phyloP scores from a whole-genome alignment of 2,113 vertebrate species.

The Trichomycterus rosablanca region DNA sequence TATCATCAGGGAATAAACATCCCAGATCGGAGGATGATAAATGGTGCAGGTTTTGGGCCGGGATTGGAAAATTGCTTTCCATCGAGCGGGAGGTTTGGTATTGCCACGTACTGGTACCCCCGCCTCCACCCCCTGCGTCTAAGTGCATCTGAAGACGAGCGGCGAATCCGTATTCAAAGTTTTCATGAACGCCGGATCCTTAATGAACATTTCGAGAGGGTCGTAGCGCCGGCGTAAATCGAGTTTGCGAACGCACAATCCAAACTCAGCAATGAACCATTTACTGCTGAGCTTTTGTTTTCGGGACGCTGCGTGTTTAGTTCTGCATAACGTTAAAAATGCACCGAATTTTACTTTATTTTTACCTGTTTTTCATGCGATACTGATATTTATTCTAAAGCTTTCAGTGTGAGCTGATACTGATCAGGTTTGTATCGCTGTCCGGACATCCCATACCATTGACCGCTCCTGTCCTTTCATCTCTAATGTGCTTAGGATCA shows the following conservation, averaged over 20 bases:
- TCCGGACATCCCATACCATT: too few relatives aligned
- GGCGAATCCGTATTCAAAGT: slow-evolving; percentile 35
- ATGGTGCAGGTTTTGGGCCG: slow-evolving; percentile 67
- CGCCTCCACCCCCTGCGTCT: background rate
- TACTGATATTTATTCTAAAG: too few relatives aligned
- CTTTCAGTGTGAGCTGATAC: too few relatives aligned
- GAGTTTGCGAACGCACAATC: slow-evolving; percentile 7
- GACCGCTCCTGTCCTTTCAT: too few relatives aligned
- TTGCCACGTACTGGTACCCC: slow-evolving; percentile 37
- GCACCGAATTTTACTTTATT: too few relatives aligned
- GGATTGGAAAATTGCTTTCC: slow-evolving; percentile 48
- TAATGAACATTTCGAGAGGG: slow-evolving; percentile 20
- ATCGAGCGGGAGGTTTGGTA: slow-evolving; percentile 38
- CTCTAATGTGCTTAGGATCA: too few relatives aligned
- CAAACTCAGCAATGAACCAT: background rate
- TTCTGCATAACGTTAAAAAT: background rate
- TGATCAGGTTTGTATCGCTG: too few relatives aligned
- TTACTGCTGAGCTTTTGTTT: background rate
- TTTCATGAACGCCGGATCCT: slow-evolving; percentile 37
- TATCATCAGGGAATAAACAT: slow-evolving; percentile 77
- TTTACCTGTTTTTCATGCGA: too few relatives aligned
- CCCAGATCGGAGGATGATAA: slow-evolving; percentile 75
- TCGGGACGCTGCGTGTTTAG: background rate
- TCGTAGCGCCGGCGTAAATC: slow-evolving; percentile 13
- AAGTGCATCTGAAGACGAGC: slow-evolving; percentile 1